Percentiles rank a stretch among this genome's conserved stretches.
phyloP scores from a whole-genome alignment of 2,113 vertebrate genomes.

The Pollimyrus isidori region DNA sequence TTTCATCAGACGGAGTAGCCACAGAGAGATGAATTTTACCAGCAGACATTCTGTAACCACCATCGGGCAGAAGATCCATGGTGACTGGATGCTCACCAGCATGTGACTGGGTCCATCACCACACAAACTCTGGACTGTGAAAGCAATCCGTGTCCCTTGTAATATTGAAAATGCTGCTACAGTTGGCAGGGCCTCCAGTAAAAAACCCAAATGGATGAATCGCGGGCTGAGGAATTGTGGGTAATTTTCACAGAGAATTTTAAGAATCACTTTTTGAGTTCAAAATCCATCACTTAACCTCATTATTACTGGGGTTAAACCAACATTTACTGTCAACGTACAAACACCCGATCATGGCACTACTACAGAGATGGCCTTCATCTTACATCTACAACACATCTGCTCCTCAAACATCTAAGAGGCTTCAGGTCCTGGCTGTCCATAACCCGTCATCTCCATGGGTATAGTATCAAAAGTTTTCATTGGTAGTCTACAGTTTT shows the following conservation, averaged over 20 bases:
- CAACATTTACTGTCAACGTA: neutral
- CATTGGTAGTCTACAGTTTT: neutral
- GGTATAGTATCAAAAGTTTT: neutral
- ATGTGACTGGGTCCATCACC: neutral
- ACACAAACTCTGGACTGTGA: neutral
- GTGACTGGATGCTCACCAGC: neutral
- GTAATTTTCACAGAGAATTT: neutral
- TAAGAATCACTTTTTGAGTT: neutral
- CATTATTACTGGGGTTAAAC: neutral
- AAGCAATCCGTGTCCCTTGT: neutral
- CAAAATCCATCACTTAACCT: neutral
- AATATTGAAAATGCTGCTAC: neutral
- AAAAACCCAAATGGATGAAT: neutral
- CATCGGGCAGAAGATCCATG: neutral
- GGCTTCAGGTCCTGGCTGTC: neutral
- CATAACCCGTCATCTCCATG: neutral
- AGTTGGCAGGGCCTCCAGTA: neutral
- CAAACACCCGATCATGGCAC: neutral
- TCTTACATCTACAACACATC: neutral
- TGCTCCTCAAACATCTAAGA: neutral
- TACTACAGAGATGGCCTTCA: neutral
- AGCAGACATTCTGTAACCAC: neutral
- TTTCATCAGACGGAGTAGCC: neutral
- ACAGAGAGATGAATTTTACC: neutral
- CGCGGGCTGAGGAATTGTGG: slow-evolving; percentile 2